Conservation (phyloP, 30 jellyfish, hydroid and myxozoan species). For the Pelagia noctiluca region DNA sequence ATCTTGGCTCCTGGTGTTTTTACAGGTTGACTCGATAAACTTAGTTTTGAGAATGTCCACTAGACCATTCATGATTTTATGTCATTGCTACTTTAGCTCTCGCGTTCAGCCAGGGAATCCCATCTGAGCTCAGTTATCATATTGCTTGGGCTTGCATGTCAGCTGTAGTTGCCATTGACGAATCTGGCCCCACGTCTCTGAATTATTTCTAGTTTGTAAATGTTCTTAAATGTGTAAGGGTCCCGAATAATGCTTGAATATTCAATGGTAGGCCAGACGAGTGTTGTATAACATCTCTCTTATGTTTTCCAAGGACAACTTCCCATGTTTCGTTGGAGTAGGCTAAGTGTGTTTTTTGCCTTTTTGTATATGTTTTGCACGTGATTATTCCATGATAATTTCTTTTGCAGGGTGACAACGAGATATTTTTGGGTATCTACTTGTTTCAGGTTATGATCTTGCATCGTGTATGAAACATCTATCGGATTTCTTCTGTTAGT, state of each 20-base stretch:
- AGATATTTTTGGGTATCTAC: slow-evolving; percentile 21
- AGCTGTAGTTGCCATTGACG: slow-evolving; percentile 23
- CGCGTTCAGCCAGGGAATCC: slow-evolving; percentile 41
- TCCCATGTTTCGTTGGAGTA: slow-evolving; percentile 46
- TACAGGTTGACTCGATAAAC: slow-evolving; percentile 23
- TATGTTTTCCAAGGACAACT: slow-evolving; percentile 29
- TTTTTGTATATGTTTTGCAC: slow-evolving; percentile 14
- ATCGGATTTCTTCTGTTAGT: slow-evolving; percentile 15
- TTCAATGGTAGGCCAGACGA: slow-evolving; percentile 42
- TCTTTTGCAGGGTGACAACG: slow-evolving; percentile 40
- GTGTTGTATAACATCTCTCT: slow-evolving; percentile 51
- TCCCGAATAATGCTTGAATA: slow-evolving; percentile 57
- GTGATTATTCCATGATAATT: slow-evolving; percentile 9
- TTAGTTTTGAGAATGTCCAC: slow-evolving; percentile 37
- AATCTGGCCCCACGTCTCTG: slow-evolving; percentile 61
- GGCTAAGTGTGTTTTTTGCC: slow-evolving; percentile 30
- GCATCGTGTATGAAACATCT: slow-evolving; percentile 18
- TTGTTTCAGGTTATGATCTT: slow-evolving; percentile 24
- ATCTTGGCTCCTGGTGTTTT: slow-evolving; percentile 26
- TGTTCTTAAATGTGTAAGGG: slow-evolving; percentile 38
- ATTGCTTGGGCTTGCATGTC: slow-evolving; percentile 38
- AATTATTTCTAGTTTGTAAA: slow-evolving; percentile 27
- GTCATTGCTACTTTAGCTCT: slow-evolving; percentile 37
- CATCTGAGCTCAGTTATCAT: slow-evolving; percentile 61
- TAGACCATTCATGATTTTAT: slow-evolving; percentile 23